phyloP scores from a whole-genome alignment of 2,113 vertebrate species.

The Aleadryas rufinucha region DNA sequence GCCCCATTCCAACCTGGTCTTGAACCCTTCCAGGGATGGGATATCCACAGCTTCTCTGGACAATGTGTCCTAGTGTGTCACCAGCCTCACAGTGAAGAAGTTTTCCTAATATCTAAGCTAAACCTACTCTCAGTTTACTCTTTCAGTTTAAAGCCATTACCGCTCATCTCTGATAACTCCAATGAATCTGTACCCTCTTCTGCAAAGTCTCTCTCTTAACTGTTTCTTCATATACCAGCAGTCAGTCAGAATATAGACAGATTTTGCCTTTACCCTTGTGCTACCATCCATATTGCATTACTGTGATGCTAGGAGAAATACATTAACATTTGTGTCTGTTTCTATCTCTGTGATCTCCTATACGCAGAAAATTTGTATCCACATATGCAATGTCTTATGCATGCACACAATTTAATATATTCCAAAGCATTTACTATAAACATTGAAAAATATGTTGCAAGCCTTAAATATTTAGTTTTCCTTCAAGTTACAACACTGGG shows the following conservation, averaged over 20 bases:
- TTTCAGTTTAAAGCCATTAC: not conserved
- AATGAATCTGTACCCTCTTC: not conserved
- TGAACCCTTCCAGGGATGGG: not conserved
- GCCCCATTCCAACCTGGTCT: not conserved
- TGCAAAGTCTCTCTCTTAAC: not conserved
- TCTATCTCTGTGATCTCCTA: not conserved
- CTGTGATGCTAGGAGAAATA: not conserved
- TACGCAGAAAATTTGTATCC: not conserved
- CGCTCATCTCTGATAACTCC: not conserved
- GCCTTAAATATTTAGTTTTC: not conserved
- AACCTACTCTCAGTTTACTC: not conserved
- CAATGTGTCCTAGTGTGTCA: not conserved
- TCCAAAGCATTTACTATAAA: not conserved
- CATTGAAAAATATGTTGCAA: not conserved
- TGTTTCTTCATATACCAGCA: not conserved
- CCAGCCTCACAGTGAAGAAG: not conserved
- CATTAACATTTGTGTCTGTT: not conserved
- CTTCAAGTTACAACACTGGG: not conserved
- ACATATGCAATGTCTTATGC: not conserved
- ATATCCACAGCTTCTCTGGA: not conserved
- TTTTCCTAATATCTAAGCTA: not conserved
- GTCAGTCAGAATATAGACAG: not conserved
- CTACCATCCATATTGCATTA: not conserved
- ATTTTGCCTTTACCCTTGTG: not conserved
- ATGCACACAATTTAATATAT: not conserved